phyloP scores from a whole-genome alignment of 2,888 invertebrate species.

The Taphrorychus bicolor region DNA sequence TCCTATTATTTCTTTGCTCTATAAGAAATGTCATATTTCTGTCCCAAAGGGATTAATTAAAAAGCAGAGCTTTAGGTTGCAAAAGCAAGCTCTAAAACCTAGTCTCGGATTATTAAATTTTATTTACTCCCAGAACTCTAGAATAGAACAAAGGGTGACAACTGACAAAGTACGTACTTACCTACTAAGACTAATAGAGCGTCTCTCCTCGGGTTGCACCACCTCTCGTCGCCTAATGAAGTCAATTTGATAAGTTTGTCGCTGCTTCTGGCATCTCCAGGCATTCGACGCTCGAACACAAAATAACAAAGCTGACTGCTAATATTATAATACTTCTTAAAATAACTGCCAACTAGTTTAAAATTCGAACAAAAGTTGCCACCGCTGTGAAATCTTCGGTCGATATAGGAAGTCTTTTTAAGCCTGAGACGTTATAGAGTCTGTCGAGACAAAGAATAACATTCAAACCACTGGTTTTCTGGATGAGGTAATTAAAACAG shows the following conservation, averaged over 20 bases:
- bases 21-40: no score
- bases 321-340: neutral
- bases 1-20: no score
- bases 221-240: neutral
- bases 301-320: neutral
- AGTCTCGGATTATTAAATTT: neutral
- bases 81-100: neutral
- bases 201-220: conserved; percentile 3
- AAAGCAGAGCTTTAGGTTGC: no score
- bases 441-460: conserved; percentile 20
- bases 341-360: neutral
- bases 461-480: conserved; percentile 18
- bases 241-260: conserved; percentile 4
- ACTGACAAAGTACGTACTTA: conserved; percentile 1
- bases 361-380: neutral
- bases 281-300: neutral
- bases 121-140: neutral
- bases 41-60: no score
- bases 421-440: neutral
- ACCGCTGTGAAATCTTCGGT: neutral
- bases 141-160: neutral
- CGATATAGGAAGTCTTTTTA: conserved; percentile 3
- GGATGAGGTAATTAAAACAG: conserved; percentile 29
- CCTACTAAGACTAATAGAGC: conserved; percentile 1
- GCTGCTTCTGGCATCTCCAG: neutral